A percentile compares a stretch with the other conserved stretches of the same genome.
These are phyloP conservation scores for Thymelicus lineola DNA, from an alignment of 2,888 invertebrate species.

Conservation along the genomic window DNA sequence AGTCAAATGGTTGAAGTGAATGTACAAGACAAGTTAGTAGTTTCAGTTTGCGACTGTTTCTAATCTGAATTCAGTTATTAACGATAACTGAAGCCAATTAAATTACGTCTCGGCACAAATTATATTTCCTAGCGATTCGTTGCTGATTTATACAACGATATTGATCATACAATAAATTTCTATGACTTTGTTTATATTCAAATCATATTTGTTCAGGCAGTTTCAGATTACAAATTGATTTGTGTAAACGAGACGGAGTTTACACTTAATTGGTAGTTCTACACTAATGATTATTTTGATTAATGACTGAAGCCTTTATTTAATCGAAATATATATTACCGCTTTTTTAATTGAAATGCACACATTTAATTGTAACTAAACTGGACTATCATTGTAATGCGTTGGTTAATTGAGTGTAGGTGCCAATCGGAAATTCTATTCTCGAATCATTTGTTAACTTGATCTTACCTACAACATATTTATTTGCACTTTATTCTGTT, in stretches of 20 bases:
- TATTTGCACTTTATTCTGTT: too few species aligned
- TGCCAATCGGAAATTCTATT: too few species aligned
- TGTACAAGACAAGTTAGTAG: neutral
- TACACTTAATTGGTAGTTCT: neutral
- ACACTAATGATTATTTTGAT: too few species aligned
- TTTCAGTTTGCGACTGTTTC: slow-evolving; percentile 3
- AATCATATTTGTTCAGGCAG: neutral
- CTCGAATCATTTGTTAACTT: too few species aligned
- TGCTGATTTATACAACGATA: slow-evolving; percentile 19
- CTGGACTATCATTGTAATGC: too few species aligned
- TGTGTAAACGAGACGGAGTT: neutral
- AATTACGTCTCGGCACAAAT: slow-evolving; percentile 24
- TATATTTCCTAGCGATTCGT: slow-evolving; percentile 15
- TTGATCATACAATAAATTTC: neutral
- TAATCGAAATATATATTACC: too few species aligned
- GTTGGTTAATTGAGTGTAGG: too few species aligned
- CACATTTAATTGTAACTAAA: too few species aligned
- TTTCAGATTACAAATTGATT: neutral
- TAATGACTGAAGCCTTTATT: too few species aligned
- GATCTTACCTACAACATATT: too few species aligned
- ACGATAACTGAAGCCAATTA: slow-evolving; percentile 15
- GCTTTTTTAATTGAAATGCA: too few species aligned
- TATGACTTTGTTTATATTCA: neutral
- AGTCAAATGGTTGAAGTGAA: neutral
- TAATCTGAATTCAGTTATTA: slow-evolving; percentile 29